Conservation (phyloP, 2,888 invertebrate genomes). For the Zygothrica quintamaculata region DNA sequence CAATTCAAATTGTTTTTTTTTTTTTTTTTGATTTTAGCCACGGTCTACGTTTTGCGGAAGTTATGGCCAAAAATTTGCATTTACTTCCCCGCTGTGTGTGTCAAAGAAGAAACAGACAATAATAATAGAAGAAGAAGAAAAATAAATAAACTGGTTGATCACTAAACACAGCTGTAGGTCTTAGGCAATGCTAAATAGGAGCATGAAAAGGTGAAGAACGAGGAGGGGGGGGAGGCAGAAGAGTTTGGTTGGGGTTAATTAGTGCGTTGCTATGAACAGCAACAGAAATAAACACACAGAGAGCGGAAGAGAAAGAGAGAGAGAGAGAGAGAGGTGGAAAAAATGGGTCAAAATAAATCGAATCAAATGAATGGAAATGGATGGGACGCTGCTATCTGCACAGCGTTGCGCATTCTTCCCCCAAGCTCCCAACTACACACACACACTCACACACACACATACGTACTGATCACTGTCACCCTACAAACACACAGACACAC, state of each 20-base stretch:
- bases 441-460: neutral
- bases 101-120: constrained; percentile 12
- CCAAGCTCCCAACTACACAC: neutral
- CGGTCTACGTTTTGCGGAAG: constrained; percentile 47
- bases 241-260: neutral
- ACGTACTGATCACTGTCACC: too few species aligned
- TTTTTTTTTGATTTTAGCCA: constrained; percentile 13
- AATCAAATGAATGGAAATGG: constrained; percentile 7
- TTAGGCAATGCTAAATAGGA: too few species aligned
- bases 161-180: too few species aligned
- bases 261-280: neutral
- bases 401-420: neutral
- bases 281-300: too few species aligned
- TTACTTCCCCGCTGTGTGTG: constrained; percentile 67
- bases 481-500: too few species aligned
- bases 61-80: constrained; percentile 67
- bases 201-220: too few species aligned
- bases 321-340: constrained; percentile 12
- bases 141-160: constrained; percentile 39
- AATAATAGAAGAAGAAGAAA: constrained; percentile 4
- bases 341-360: constrained; percentile 51
- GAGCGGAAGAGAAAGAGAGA: neutral
- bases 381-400: constrained; percentile 39
- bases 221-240: neutral
- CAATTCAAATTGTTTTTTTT: neutral